Evolutionary conservation across 2,113 vertebrate species (phyloP).

Genomic region (Passer montanus): DNA sequence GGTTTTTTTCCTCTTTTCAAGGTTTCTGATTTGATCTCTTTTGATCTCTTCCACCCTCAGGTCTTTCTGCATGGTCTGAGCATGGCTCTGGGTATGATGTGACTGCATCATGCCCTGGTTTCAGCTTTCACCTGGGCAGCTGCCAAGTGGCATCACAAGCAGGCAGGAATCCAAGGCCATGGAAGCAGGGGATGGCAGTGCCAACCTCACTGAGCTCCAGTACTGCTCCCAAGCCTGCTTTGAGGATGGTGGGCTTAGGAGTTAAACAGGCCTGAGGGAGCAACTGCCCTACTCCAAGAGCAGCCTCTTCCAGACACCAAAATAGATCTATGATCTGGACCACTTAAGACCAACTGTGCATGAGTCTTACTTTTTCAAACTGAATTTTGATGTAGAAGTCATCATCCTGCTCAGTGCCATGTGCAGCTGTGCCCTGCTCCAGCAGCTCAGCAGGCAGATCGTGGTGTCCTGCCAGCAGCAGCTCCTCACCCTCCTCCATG

Average conservation of each 20-base stretch:
- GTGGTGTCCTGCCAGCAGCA: slow-evolving; percentile 60
- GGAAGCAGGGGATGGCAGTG: background rate
- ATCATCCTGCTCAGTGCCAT: background rate
- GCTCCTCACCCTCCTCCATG: background rate
- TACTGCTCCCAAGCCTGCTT: rapidly evolving
- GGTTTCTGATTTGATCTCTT: background rate
- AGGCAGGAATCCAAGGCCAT: background rate
- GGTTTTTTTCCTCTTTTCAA: background rate
- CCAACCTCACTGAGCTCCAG: background rate
- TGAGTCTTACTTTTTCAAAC: background rate
- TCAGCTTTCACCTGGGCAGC: background rate
- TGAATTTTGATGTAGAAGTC: slow-evolving; percentile 9
- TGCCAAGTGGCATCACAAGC: background rate
- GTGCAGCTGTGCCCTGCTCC: background rate
- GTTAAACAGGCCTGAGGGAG: background rate
- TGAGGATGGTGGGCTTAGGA: background rate
- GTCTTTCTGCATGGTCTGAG: rapidly evolving
- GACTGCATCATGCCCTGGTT: rapidly evolving
- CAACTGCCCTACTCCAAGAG: background rate
- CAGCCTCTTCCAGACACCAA: background rate
- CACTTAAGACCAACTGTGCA: background rate
- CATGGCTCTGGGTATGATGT: rapidly evolving
- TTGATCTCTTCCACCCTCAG: background rate
- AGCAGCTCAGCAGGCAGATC: slow-evolving; percentile 73
- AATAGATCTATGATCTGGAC: rapidly evolving